Conservation (phyloP, 2,113 vertebrate genomes). For the Nicator chloris region DNA sequence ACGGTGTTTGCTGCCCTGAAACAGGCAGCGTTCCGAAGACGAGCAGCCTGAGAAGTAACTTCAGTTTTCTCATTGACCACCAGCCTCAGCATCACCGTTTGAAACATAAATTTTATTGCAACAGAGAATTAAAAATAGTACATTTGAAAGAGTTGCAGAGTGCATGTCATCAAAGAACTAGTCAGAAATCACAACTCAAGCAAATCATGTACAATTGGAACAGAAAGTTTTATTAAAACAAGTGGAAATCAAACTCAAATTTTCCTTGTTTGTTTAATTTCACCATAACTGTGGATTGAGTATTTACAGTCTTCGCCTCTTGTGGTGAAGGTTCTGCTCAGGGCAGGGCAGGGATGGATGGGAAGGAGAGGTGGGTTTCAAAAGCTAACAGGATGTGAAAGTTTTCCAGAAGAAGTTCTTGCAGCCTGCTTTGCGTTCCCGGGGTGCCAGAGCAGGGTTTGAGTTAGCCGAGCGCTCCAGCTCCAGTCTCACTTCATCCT, state of each 20-base stretch:
- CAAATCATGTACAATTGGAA: constrained; percentile 67
- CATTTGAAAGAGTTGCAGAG: constrained; percentile 51
- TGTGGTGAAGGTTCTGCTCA: constrained; percentile 62
- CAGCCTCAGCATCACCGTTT: constrained; percentile 47
- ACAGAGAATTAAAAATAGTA: constrained; percentile 78
- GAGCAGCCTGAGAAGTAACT: background rate
- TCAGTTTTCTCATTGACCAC: constrained; percentile 45
- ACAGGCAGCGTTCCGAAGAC: background rate
- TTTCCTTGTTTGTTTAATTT: constrained; percentile 63
- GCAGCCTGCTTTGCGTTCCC: constrained; percentile 97
- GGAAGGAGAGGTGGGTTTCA: background rate
- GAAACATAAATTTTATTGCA: constrained; percentile 80
- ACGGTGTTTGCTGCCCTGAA: background rate
- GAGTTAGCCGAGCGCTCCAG: constrained; percentile 86
- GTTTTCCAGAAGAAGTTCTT: constrained; percentile 99
- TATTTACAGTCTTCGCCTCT: constrained; percentile 80
- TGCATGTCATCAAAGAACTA: constrained; percentile 40
- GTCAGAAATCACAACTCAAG: constrained; percentile 69
- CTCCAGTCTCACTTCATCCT: constrained; percentile 84
- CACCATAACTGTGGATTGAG: constrained; percentile 73
- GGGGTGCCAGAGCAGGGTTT: constrained; percentile 83
- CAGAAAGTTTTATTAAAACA: constrained; percentile 72
- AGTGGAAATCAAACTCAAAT: constrained; percentile 67
- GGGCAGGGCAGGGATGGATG: background rate
- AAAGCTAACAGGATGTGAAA: constrained; percentile 94